Conservation (phyloP, 2,113 vertebrate species). For the Passer domesticus region DNA sequence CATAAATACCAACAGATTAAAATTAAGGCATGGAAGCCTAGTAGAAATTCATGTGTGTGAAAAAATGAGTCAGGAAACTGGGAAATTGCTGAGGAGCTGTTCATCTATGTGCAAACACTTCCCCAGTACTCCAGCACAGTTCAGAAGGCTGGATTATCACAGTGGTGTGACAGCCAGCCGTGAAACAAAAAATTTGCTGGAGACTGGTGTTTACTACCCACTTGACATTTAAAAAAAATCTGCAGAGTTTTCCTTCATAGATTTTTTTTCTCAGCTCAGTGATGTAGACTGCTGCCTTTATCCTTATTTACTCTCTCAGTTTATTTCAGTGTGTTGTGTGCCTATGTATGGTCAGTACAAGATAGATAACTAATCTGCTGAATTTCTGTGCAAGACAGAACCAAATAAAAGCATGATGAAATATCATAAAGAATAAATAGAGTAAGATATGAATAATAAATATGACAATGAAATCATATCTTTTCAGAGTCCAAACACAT, state of each 20-base stretch:
- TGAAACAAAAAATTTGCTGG: background rate
- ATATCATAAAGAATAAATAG: background rate
- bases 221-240: conserved; percentile 9
- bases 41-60: background rate
- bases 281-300: background rate
- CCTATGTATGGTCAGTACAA: background rate
- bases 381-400: background rate
- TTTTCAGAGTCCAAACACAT: background rate
- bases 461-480: background rate
- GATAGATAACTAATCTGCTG: background rate
- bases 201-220: background rate
- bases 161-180: background rate
- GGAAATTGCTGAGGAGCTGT: background rate
- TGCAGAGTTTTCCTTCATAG: background rate
- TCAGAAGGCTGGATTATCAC: background rate
- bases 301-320: background rate
- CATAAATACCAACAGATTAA: background rate
- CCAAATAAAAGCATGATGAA: background rate
- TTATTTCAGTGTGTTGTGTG: background rate
- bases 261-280: background rate
- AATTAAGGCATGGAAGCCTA: background rate
- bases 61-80: background rate
- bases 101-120: background rate
- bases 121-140: background rate
- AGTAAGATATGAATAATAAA: background rate